Base-by-base conservation (phyloP, 2,113 vertebrate genomes). In the Protomyctophum bolini region DNA sequence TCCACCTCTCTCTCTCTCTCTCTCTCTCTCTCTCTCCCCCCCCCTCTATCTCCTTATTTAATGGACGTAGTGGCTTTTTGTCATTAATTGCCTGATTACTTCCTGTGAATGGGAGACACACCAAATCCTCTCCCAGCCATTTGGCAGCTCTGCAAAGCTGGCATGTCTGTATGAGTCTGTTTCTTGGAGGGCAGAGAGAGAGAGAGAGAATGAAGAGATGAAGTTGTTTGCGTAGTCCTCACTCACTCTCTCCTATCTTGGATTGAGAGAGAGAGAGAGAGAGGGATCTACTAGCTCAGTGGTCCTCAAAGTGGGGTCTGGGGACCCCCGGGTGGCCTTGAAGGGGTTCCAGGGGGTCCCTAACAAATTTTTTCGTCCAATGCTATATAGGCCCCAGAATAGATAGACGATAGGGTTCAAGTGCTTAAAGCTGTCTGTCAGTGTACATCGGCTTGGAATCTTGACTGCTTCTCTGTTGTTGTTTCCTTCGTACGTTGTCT, bases 21-120 rank as follows among this genome's bases (percentile, higher is more conserved):
- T 78, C 55, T 51, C 59, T 58, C 72, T 62, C 79, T 68, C 63
- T 73, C 75, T 77, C 64, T 77, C 65, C 67, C 81, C 46, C 29
- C 15, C 3, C 46, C 71, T 55, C 56, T 12, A 50, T 52, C 14
- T 57, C 58, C 60, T 87, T 88, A 85, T 92, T 91, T 89, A 91
- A 91, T 89, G 86, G 82, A 87, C 83, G 77, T 87, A 86, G 77
- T 81, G 80, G 86, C 79, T 86, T 91, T 89, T 88, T 85, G 89
- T 92, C 88, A 91, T 93, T 93, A 94, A 92, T 92, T 92, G 90
- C 90, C 86, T 88, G 91, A 92, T 91, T 89, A 89, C 86, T 79
- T 83, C 70, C 71, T 70, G 60, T 92, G 90, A 93, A 92, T 90
- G 86, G 87, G 76, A 83, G 70, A 52, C 33, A 89, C 86, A 83